Base-by-base conservation (phyloP, 2,888 invertebrate genomes). In the Pandemis corylana region DNA sequence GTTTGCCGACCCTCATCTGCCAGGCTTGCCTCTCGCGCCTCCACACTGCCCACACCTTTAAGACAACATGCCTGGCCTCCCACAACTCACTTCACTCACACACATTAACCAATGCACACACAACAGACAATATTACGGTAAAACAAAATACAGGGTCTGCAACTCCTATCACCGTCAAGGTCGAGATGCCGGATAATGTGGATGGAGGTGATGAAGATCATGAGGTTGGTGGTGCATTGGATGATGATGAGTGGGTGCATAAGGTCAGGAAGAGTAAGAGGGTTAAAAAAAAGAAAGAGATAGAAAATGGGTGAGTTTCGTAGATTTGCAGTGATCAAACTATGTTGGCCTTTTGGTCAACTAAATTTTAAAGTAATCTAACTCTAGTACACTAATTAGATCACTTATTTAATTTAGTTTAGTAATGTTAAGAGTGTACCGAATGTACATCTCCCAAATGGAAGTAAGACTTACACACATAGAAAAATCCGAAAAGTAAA, bases 231-330 rank as follows among this genome's bases (percentile, higher is more conserved):
- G 72, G 68, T 5, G 68, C 20, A 1, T 1, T 20, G 15, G 44
- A 10, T 28, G 64, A 28, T 20, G 64, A 36, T 15, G 67, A 53
- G 5, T 74, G 74, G 74, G 65, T 61, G 4, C 51, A 67, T 4
- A 64, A 28, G 7, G 65, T 66, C 3, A 61, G 51, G 44, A 65
- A 61, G 44, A 74, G 65, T 49, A 68, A n/a, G 13, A 61, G 69
- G 36, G 10, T 68, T 10, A 73, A 73, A 20, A 49, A 75, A 64
- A 76, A 74, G 51, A 76, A 68, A 56, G 68, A 72, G 64, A 67
- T 56, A 56, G 73, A 44, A 66, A 73, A 75, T 41, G 72, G 76
- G 76, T 78, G 68, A 66, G 70, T 59, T 51, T 56, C 36, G 15
- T 13, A 56, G 15, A 53, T 10, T 68, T 41, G 10, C 62, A n/a